Percentiles rank a stretch among this genome's conserved stretches.
phyloP scores from a whole-genome alignment of 92 coral and sea anemone genomes.

The Isaurus tuberculatus region DNA sequence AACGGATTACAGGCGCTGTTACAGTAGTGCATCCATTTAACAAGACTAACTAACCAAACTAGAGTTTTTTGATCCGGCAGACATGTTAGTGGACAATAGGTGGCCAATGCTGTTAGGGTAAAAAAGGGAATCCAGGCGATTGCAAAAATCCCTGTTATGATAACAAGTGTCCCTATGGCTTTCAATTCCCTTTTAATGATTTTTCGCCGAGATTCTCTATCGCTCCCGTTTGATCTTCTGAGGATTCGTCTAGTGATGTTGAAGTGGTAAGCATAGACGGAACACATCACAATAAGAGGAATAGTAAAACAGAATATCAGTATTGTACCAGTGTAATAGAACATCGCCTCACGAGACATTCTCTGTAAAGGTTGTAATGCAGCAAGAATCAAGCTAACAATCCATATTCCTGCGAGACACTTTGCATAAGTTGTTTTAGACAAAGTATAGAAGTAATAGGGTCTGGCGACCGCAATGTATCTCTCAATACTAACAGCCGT shows the following conservation, averaged over 20 bases:
- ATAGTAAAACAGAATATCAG: constrained; percentile 54
- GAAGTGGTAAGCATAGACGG: constrained; percentile 57
- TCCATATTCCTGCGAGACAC: constrained; percentile 67
- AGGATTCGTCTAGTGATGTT: constrained; percentile 55
- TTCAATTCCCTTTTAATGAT: constrained; percentile 26
- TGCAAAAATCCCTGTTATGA: constrained; percentile 38
- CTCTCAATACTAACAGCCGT: constrained; percentile 93
- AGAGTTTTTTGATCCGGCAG: constrained; percentile 1
- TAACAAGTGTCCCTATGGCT: constrained; percentile 32
- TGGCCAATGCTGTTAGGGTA: constrained; percentile 26
- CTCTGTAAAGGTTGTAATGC: constrained; percentile 65
- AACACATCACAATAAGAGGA: constrained; percentile 54
- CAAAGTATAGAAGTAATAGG: constrained; percentile 83
- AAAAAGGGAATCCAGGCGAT: constrained; percentile 36
- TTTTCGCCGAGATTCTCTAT: constrained; percentile 30
- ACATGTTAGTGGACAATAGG: constrained; percentile 15
- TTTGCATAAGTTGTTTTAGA: constrained; percentile 70
- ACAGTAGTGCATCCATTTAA: constrained; percentile 40
- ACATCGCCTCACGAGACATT: constrained; percentile 15
- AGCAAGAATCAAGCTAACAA: constrained; percentile 64
- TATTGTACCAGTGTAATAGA: constrained; percentile 58
- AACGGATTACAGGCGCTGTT: constrained; percentile 41
- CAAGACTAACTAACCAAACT: constrained; percentile 10
- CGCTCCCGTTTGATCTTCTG: constrained; percentile 26
- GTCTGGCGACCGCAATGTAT: constrained; percentile 88